Percentiles rank a stretch among this genome's conserved stretches.
These are phyloP conservation scores for Chaitophorus viminalis DNA, from an alignment of 2,888 invertebrate species.

Conservation along the genomic window DNA sequence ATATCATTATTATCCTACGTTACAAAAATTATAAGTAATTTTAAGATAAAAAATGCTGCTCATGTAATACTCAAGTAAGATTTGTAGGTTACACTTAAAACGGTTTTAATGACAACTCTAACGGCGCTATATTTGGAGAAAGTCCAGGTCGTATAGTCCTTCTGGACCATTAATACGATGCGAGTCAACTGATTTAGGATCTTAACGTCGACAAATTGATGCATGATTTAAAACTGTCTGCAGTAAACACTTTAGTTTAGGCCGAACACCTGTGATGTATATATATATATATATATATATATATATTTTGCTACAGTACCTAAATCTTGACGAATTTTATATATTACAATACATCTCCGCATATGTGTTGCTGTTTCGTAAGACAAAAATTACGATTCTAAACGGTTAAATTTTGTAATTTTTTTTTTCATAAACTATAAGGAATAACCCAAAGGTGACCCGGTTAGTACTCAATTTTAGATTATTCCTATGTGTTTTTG, in stretches of 20 bases:
- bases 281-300: too few relatives aligned
- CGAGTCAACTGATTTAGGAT: slow-evolving; percentile 37
- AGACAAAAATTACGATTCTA: too few relatives aligned
- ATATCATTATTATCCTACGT: too few relatives aligned
- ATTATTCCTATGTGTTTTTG: background rate
- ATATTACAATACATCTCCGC: background rate
- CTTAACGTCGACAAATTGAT: slow-evolving; percentile 47
- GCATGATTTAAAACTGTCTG: slow-evolving; percentile 27
- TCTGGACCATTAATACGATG: slow-evolving; percentile 25
- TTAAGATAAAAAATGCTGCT: too few relatives aligned
- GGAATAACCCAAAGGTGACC: background rate
- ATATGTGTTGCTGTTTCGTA: too few relatives aligned
- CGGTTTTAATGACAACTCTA: too few relatives aligned
- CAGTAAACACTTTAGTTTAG: background rate
- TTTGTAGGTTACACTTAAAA: too few relatives aligned
- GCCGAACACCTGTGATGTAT: too few relatives aligned
- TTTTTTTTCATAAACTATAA: background rate
- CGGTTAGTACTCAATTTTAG: slow-evolving; percentile 2
- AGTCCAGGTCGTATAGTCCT: slow-evolving; percentile 1
- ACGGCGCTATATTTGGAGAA: slow-evolving; percentile 23
- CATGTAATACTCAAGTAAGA: too few relatives aligned
- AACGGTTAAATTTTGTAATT: background rate
- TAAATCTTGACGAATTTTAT: background rate
- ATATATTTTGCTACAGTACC: too few relatives aligned
- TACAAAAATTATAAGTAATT: too few relatives aligned